Conservation (phyloP, 2,113 vertebrate species). For the Ceyx melanurus region DNA sequence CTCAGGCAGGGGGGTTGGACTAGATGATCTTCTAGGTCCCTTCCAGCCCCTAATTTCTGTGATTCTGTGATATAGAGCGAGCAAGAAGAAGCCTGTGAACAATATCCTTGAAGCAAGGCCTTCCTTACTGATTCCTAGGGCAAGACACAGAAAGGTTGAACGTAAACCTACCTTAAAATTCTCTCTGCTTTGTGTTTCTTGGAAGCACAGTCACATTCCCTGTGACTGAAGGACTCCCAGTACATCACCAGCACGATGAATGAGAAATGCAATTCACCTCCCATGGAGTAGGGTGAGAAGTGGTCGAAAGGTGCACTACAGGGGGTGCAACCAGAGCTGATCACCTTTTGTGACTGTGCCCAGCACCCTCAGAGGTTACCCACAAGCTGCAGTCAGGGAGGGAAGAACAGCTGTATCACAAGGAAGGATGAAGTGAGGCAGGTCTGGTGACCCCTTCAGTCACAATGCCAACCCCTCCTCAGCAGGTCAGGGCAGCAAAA, state of each 20-base stretch:
- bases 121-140: accelerated
- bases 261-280: not conserved
- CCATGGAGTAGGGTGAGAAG: not conserved
- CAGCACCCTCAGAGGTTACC: not conserved
- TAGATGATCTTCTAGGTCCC: too few species aligned
- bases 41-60: too few species aligned
- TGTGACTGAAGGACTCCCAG: not conserved
- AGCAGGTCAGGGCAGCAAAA: not conserved
- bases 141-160: not conserved
- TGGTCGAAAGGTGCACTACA: not conserved
- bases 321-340: not conserved
- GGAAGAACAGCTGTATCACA: not conserved
- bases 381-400: not conserved
- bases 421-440: not conserved
- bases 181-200: not conserved
- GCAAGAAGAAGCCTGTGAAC: not conserved
- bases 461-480: not conserved
- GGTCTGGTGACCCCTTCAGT: not conserved
- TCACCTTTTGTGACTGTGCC: not conserved
- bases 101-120: not conserved
- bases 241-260: not conserved
- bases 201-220: not conserved
- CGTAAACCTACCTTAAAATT: not conserved
- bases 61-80: not conserved
- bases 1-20: too few species aligned